Conservation (phyloP, 1,140 invertebrate species). For the Batillaria attramentaria region DNA sequence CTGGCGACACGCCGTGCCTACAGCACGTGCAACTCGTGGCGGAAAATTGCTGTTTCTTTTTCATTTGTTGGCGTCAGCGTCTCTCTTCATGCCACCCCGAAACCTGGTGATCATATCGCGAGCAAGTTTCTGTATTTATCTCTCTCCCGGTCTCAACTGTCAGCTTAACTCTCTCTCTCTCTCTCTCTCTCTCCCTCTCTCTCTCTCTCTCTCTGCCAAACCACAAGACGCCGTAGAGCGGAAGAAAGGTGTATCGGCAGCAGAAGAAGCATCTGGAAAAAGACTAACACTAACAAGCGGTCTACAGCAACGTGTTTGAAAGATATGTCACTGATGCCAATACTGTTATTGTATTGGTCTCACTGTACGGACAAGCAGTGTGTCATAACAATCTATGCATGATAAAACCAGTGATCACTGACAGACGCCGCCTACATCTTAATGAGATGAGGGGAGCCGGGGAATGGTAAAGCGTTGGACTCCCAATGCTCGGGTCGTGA, state of each 20-base stretch:
- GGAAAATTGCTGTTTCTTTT: slow-evolving; percentile 7
- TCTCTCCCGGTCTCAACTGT: not conserved
- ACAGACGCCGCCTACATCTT: no score
- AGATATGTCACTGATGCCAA: not conserved
- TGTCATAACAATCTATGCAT: not conserved
- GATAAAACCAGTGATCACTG: no score
- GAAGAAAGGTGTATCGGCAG: not conserved
- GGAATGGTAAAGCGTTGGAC: no score
- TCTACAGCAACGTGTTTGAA: not conserved
- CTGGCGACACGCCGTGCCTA: not conserved
- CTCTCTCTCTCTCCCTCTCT: not conserved
- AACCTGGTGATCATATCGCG: not conserved
- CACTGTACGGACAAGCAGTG: not conserved
- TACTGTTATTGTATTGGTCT: not conserved
- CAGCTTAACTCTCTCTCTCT: not conserved
- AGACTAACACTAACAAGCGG: not conserved
- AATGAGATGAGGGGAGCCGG: no score
- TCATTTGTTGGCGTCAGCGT: not conserved
- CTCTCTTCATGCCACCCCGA: not conserved
- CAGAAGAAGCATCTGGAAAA: not conserved
- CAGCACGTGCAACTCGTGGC: not conserved
- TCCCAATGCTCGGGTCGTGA: no score
- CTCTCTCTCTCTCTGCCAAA: not conserved
- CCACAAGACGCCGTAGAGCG: not conserved
- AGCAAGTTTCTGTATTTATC: not conserved